A percentile compares a stretch with the other conserved stretches of the same genome.
These are phyloP conservation scores for Cheilosia grossa DNA, from an alignment of 2,888 invertebrate genomes.

Conservation along the genomic window DNA sequence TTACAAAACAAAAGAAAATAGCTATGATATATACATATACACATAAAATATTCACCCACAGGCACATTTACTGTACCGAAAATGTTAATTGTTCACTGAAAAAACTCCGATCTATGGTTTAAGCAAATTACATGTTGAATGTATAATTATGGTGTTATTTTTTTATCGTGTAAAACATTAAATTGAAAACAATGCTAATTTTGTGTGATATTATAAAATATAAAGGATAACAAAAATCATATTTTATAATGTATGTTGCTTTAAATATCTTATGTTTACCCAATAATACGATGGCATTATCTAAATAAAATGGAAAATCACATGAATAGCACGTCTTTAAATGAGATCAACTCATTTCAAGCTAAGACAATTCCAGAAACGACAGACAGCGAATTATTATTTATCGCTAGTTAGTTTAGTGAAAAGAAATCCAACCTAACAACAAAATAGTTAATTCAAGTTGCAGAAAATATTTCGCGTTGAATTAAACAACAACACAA, in stretches of 20 bases:
- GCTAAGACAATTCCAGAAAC: conserved; percentile 44
- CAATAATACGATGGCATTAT: conserved; percentile 53
- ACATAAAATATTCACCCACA: conserved; percentile 19
- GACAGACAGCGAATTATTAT: conserved; percentile 54
- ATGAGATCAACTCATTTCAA: conserved; percentile 17
- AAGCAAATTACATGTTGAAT: conserved; percentile 36
- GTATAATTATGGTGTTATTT: conserved; percentile 40
- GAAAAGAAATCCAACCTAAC: conserved; percentile 14
- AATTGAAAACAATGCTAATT: conserved; percentile 53
- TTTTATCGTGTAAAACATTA: conserved; percentile 43
- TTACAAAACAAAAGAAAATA: conserved; percentile 17
- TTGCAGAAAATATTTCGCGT: conserved; percentile 58
- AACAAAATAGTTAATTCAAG: conserved; percentile 53
- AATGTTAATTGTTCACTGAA: conserved; percentile 53
- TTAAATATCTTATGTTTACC: conserved; percentile 57
- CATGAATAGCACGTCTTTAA: conserved; percentile 3
- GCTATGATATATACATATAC: conserved; percentile 1
- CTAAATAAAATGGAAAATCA: conserved; percentile 28
- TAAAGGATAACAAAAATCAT: conserved; percentile 46
- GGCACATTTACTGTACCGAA: conserved; percentile 45
- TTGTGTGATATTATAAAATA: conserved; percentile 73
- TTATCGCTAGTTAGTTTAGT: conserved; percentile 57
- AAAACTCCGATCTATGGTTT: conserved; percentile 49
- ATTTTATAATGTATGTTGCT: conserved; percentile 64
- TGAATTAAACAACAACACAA: conserved; percentile 8